These are phyloP conservation scores for Gari tellinella DNA, from an alignment of 2,888 invertebrate species.

Conservation along the genomic window DNA sequence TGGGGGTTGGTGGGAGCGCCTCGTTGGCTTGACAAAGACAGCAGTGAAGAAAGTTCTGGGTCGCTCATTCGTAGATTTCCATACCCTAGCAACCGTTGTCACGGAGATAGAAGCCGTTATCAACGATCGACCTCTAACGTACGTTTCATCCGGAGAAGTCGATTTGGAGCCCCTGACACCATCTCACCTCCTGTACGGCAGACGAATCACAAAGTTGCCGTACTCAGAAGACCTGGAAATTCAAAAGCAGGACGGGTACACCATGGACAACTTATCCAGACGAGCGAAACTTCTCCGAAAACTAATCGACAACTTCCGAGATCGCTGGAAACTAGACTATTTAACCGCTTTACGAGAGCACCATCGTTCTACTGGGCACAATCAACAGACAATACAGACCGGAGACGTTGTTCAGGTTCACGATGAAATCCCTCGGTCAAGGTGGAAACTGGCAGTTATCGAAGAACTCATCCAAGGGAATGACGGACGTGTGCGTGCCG, in stretches of 20 bases:
- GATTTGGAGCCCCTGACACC: constrained; percentile 31
- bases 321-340: constrained; percentile 35
- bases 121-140: constrained; percentile 51
- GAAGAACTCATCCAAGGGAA: constrained; percentile 24
- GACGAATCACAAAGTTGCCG: constrained; percentile 14
- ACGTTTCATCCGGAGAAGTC: constrained; percentile 22
- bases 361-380: constrained; percentile 10
- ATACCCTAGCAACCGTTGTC: constrained; percentile 42
- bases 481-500: constrained; percentile 28
- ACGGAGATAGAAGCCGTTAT: constrained; percentile 51
- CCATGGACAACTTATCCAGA: neutral
- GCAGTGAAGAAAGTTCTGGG: constrained; percentile 36
- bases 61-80: constrained; percentile 18
- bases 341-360: constrained; percentile 33
- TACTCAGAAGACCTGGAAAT: constrained; percentile 1
- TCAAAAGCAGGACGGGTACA: neutral
- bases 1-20: constrained; percentile 57
- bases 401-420: constrained; percentile 44
- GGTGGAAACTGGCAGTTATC: constrained; percentile 36
- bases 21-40: constrained; percentile 41
- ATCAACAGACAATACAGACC: constrained; percentile 13
- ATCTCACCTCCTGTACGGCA: constrained; percentile 16
- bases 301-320: constrained; percentile 30
- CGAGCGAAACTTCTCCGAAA: neutral
- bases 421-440: no score